Evolutionary conservation across 1,140 invertebrate species (phyloP), one percentile per base, ranked within the genome.

Genomic region (Ectropis grisescens): DNA sequence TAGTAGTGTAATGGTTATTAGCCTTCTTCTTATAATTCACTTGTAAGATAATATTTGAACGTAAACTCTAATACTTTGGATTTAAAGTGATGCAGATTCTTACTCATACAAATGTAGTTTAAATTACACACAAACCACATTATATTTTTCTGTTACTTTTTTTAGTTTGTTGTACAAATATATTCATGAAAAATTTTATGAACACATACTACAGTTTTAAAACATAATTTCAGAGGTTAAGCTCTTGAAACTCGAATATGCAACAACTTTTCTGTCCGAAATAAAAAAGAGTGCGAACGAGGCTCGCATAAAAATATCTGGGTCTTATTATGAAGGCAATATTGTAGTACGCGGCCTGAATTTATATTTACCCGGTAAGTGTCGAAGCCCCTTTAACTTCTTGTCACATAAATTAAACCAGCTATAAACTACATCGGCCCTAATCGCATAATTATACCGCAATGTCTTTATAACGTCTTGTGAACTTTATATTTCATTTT

Each of bases 241-340:
- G 36, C 27, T 29, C 22, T 12, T 22, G 13, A 46, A 49, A 44
- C 33, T 29, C 30, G 32, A 51, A 29, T 45, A 41, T 42, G 40
- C 41, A 41, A 36, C 30, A 19, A 23, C 25, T 23, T 19, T 40
- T 55, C 61, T 53, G 43, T 57, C 47, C 59, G 66, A 58, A 68
- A 71, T 62, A 65, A 65, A 58, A 66, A 45, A 42, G 44, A 61
- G 45, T 45, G 35, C 43, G 47, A 40, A 58, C 58, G 57, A 35
- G 49, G 40, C 42, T 37, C 37, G 67, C 67, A 67, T 67, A 59
- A 56, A 55, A 61, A 64, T 52, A 44, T 47, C 28, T 41, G 40
- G 33, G 16, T 58, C 47, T 60, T 66, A 64, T 71, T 61, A 65
- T 56, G 47, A 47, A 62, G 47, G 62, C 61, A 58, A 64, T 69